Base-by-base conservation (phyloP, 2,888 invertebrate genomes). In the Ditula angustiorana region DNA sequence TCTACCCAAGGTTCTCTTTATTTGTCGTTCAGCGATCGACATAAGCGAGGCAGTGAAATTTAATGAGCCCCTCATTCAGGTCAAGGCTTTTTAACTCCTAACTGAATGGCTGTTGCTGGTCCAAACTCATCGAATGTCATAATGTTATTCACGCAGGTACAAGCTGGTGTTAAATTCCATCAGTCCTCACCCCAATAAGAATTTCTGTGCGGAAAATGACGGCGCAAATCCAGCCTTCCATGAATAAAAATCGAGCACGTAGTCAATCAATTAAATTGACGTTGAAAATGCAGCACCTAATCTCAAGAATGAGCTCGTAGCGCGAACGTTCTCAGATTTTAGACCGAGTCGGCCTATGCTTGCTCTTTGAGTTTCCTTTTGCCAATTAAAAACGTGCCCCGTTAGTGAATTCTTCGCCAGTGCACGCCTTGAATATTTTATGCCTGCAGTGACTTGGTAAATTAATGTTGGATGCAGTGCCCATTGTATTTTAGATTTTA, bases 21-120 rank as follows among this genome's bases (percentile, higher is more conserved):
- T 88, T 90, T 88, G 83, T 82, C 81, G 80, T 83, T 80, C 80
- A 78, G 82, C 82, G 82, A 87, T 85, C 81, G 84, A 78, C 79
- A 82, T 83, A 79, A 84, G 80, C 82, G 85, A 80, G 80, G 79
- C 81, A 81, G 79, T 84, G 80, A 81, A 86, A 87, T 87, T 87
- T 87, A 86, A 88, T 82, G 85, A 87, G 82, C 77, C 78, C 80
- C 66, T 66, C 80, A 87, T 86, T 87, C 74, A 72, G 87, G 87
- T 85, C 88, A 88, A 88, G 88, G 88, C 75, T 82, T 76, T 74
- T 75, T 74, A 71, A 76, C 70, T 75, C 74, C 67, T 71, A 73
- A 56, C 57, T 37, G 37, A 56, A 23, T 49, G 41, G n/a, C 10
- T 46, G n/a, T 33, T 50, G 11, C 52, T 63, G 63, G 49, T 41